Base-by-base conservation (phyloP, 1,140 invertebrate genomes). In the Chironomus striatipennis region DNA sequence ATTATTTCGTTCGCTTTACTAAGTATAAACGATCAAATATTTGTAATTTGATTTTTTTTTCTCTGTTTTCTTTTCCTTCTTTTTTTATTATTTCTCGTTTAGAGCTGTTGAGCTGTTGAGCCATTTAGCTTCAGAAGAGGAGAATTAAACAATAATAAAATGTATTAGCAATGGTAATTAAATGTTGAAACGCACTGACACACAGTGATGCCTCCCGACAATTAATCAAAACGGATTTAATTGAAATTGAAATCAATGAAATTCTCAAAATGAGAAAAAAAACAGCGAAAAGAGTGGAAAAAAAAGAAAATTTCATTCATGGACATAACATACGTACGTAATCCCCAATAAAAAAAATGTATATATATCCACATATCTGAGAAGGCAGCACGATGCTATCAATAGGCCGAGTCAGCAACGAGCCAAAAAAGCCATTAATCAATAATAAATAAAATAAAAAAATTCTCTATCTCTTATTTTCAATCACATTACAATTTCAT, bases 401-500 rank as follows among this genome's bases (percentile, higher is more conserved):
- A 57, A 57, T 57, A 57, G 47, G 47, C 47, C 47, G 47, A 57
- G 47, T 57, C 47, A 57, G 12, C 47, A 21, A 20, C 65, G 17
- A 70, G 65, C 17, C 17, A 70, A 70, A 70, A 70, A 70, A 70
- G 20, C 65, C 65, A 70, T 70, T 70, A 70, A 70, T 70, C 65
- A 70, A 70, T 21, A 70, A 70, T 70, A 70, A 70, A 70, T 70
- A 70, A 20, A 70, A 70, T 20, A 34, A 34, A 34, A 21, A 17
- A 70, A 21, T 57, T 57, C 47, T 70, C 65, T 70, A 70, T 70
- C 65, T 70, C 17, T 20, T 5, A 70, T 18, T 70, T 70, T 70
- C 65, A 70, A 70, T 70, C 65, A 70, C 65, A 70, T 70, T 70
- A 70, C 65, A 70, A 70, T 70, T 70, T 70, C 18, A 70, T 70